phyloP scores from a whole-genome alignment of 2,888 invertebrate species.

The Lepidonotus clava region DNA sequence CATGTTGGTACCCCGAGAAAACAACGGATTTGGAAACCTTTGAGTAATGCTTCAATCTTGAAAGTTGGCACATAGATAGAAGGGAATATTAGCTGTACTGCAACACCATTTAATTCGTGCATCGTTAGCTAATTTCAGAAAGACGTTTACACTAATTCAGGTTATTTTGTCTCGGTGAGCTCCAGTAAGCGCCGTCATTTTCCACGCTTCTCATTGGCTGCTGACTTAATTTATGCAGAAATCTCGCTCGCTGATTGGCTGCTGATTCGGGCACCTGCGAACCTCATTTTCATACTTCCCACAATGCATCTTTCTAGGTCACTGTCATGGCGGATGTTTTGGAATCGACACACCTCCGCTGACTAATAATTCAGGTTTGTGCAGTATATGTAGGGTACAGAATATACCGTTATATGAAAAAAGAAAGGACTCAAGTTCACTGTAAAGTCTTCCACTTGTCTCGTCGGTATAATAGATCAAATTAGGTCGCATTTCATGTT shows the following conservation, averaged over 20 bases:
- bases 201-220: neutral
- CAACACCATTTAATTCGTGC: neutral
- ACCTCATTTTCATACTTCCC: conserved; percentile 30
- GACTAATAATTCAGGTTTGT: conserved; percentile 22
- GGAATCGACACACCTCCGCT: neutral
- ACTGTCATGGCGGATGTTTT: conserved; percentile 55
- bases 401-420: no score
- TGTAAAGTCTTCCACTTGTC: no score
- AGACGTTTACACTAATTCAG: neutral
- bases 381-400: no score
- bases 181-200: conserved; percentile 7
- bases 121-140: neutral
- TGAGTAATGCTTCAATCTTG: neutral
- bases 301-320: conserved; percentile 51
- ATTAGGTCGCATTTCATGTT: no score
- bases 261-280: conserved; percentile 5
- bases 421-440: no score
- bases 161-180: neutral
- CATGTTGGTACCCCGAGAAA: conserved; percentile 2
- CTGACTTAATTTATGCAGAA: conserved; percentile 12
- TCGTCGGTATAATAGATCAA: no score
- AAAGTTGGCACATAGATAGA: neutral
- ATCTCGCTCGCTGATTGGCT: conserved; percentile 36
- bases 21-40: neutral
- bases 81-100: neutral